These are phyloP conservation scores for Platysternon megacephalum DNA, from an alignment of 2,113 vertebrate genomes.

Conservation along the genomic window DNA sequence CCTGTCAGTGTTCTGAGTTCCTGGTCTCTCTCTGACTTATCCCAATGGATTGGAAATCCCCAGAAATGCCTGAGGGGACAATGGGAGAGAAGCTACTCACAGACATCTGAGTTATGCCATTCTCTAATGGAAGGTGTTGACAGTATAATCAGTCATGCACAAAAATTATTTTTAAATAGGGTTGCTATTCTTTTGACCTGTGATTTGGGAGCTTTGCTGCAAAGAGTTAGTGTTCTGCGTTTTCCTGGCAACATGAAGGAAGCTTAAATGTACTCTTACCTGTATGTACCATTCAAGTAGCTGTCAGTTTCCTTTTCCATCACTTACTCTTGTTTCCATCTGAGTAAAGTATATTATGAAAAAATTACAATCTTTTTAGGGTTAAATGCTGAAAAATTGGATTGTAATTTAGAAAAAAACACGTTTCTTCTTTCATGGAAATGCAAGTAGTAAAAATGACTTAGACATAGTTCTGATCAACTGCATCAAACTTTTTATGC, in stretches of 20 bases:
- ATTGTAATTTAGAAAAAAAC: conserved; percentile 3
- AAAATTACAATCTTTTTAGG: neutral
- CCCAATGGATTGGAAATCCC: conserved; percentile 35
- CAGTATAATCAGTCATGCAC: neutral
- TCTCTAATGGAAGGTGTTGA: neutral
- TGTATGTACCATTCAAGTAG: neutral
- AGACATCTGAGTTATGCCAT: neutral
- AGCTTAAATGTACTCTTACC: conserved; percentile 47
- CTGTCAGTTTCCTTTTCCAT: conserved; percentile 18
- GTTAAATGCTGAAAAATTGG: neutral
- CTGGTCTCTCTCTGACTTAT: neutral
- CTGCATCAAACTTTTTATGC: neutral
- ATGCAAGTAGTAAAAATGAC: neutral
- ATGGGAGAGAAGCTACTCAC: neutral
- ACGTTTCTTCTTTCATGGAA: neutral
- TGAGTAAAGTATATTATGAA: conserved; percentile 15
- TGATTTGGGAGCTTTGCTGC: conserved; percentile 35
- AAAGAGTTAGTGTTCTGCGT: neutral
- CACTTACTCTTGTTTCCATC: conserved; percentile 37
- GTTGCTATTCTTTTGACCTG: conserved; percentile 20
- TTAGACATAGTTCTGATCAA: neutral
- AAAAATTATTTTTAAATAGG: conserved; percentile 14
- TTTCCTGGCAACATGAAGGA: conserved; percentile 32
- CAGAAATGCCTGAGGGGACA: conserved; percentile 28
- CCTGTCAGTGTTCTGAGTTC: conserved; percentile 12